A percentile compares a stretch with the other conserved stretches of the same genome.
Evolutionary conservation across 2,113 vertebrate genomes (phyloP).

Genomic region (Dunckerocampus dactyliophorus): DNA sequence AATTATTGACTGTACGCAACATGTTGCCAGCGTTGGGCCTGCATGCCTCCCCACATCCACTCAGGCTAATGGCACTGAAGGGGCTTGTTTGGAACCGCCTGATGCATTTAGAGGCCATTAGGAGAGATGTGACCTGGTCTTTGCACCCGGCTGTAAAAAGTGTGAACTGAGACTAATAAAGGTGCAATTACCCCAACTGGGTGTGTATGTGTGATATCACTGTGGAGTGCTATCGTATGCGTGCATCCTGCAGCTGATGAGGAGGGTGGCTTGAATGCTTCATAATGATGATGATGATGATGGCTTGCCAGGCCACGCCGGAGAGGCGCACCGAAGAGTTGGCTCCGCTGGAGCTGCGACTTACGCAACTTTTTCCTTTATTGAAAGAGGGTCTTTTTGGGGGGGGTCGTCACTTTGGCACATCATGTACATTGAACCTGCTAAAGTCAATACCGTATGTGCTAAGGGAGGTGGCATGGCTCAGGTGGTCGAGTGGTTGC

Average conservation of each 20-base stretch:
- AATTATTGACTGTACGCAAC: slow-evolving; percentile 50
- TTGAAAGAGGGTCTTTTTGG: too few relatives aligned
- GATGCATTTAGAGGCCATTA: slow-evolving; percentile 72
- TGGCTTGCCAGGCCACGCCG: slow-evolving; percentile 20
- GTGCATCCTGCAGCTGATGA: slow-evolving; percentile 25
- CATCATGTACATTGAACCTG: too few relatives aligned
- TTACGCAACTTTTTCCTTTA: background rate
- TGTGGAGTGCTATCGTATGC: slow-evolving; percentile 5
- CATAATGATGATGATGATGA: slow-evolving; percentile 41
- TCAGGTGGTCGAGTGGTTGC: too few relatives aligned
- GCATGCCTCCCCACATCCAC: slow-evolving; percentile 31
- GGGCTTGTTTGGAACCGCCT: slow-evolving; percentile 50
- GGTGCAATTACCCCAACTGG: slow-evolving; percentile 60
- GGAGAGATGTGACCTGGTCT: slow-evolving; percentile 49
- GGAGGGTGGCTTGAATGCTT: slow-evolving; percentile 17
- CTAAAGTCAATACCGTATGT: too few relatives aligned
- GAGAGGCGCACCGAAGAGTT: slow-evolving; percentile 1
- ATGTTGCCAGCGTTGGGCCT: slow-evolving; percentile 18
- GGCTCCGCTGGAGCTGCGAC: slow-evolving; percentile 10
- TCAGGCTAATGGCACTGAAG: slow-evolving; percentile 64
- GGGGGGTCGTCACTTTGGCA: too few relatives aligned
- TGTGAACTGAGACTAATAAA: slow-evolving; percentile 71
- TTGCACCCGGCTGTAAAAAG: slow-evolving; percentile 56
- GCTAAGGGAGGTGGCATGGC: too few relatives aligned
- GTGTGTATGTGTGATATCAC: slow-evolving; percentile 19